Percentiles rank a stretch among this genome's conserved stretches.
Evolutionary conservation across 2,888 invertebrate species (phyloP).

Genomic region (Trachelus troglodyta): DNA sequence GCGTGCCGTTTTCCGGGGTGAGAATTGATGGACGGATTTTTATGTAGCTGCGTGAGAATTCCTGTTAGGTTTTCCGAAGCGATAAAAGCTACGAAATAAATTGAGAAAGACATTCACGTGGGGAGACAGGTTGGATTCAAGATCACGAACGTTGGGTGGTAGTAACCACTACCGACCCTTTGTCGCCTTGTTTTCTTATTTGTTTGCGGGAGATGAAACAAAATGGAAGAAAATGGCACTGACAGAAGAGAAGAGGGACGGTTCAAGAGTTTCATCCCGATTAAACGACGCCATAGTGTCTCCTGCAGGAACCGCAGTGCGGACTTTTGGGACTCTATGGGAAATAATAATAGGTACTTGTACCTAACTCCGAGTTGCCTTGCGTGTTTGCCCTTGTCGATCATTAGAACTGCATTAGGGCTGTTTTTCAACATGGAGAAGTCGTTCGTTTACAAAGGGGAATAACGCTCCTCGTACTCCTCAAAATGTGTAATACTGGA

Average conservation of each 20-base stretch:
- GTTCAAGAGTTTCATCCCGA: not conserved
- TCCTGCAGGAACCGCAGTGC: not conserved
- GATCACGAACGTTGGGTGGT: not conserved
- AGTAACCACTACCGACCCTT: not conserved
- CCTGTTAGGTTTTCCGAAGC: not conserved
- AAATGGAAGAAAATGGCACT: not conserved
- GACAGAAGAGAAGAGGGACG: not conserved
- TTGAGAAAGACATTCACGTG: not conserved
- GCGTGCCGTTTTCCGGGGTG: not conserved
- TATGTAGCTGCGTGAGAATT: not conserved
- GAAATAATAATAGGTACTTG: not conserved
- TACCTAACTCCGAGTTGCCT: not conserved
- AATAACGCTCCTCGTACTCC: not conserved
- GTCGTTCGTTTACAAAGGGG: not conserved
- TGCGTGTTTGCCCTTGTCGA: not conserved
- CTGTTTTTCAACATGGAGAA: not conserved
- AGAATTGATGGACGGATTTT: not conserved
- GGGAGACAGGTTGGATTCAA: not conserved
- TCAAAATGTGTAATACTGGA: not conserved
- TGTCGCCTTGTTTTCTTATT: not conserved
- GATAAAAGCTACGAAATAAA: not conserved
- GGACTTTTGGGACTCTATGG: not conserved
- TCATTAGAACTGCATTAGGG: not conserved
- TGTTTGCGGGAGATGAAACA: not conserved
- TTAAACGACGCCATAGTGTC: not conserved